phyloP scores from a whole-genome alignment of 2,113 vertebrate species.

The Burhinus oedicnemus region DNA sequence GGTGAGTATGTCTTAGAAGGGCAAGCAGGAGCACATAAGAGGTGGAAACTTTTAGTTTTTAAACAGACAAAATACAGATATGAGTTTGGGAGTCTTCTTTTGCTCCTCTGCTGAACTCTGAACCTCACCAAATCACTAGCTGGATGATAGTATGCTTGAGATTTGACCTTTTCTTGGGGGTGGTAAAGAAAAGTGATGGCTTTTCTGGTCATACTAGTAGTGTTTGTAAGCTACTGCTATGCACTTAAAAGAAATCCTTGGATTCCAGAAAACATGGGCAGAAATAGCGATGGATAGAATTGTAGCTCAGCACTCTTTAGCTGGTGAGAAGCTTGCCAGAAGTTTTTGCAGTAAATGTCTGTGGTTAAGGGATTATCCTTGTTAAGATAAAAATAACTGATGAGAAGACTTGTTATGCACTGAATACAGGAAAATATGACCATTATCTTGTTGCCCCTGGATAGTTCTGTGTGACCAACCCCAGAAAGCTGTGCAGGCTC shows the following conservation, averaged over 20 bases:
- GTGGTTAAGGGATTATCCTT: neutral
- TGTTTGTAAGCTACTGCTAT: neutral
- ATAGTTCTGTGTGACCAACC: accelerated
- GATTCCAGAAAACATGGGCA: neutral
- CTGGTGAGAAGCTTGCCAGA: neutral
- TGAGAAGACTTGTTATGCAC: neutral
- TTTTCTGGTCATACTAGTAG: neutral
- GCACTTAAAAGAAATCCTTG: neutral
- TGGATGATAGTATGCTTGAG: neutral
- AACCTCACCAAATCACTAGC: neutral
- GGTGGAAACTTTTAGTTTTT: neutral
- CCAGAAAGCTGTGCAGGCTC: neutral
- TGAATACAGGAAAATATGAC: neutral
- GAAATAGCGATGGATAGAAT: neutral
- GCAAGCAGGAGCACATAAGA: neutral
- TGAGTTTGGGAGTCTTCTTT: neutral
- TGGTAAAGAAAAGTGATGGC: neutral
- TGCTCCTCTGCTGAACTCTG: neutral
- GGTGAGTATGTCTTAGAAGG: neutral
- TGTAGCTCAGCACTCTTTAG: neutral
- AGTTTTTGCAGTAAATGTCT: neutral
- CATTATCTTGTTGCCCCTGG: neutral
- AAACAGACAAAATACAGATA: neutral
- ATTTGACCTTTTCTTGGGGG: neutral
- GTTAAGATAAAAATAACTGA: neutral